Base-by-base conservation (phyloP, 2,888 invertebrate genomes). In the Acanthopleura granulata region DNA sequence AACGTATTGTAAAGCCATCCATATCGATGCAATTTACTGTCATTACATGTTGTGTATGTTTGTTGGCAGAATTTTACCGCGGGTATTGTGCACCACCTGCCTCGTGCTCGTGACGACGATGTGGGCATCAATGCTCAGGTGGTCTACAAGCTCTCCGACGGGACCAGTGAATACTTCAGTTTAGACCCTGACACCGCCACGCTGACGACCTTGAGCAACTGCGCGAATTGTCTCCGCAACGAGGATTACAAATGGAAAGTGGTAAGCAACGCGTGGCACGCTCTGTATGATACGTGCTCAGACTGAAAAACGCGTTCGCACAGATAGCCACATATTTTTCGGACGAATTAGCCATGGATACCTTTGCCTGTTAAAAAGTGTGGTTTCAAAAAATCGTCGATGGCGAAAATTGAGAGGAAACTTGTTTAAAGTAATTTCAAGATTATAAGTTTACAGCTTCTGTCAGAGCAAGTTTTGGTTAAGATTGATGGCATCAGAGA, bases 31-130 rank as follows among this genome's bases (percentile, higher is more conserved):
- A 40, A 40, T 40, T 40, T 40, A 40, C 3, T 57, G n/a, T 18
- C 3, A 57, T 22, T 57, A n/a, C 6, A 57, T 57, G 57, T n/a
- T 57, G 57, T 57, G 57, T 57, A 22, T 57, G n/a, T 12, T 57
- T 57, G 6, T 22, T 57, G 3, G 57, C 57, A 66, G 66, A 66
- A 66, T 14, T 66, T 66, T 27, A 66, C 27, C 6, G 66, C 66
- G 15, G 66, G 66, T 9, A 27, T 27, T 16, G 16, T 27, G 3
- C 22, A 25, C 27, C 9, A 66, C 6, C 29, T 66, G 25, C 66
- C 66, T 25, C 18, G 6, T 3, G 66, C 66, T 27, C 15, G 15
- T 22, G 66, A 66, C 29, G 25, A 3, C 3, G 66, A 66, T 22
- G 62, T 62, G 12, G 62, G 62, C 66, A 1, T 16, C 25, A 66